These are phyloP conservation scores for Harlomillsia oculata DNA, from an alignment of 1,140 invertebrate genomes.

Conservation along the genomic window DNA sequence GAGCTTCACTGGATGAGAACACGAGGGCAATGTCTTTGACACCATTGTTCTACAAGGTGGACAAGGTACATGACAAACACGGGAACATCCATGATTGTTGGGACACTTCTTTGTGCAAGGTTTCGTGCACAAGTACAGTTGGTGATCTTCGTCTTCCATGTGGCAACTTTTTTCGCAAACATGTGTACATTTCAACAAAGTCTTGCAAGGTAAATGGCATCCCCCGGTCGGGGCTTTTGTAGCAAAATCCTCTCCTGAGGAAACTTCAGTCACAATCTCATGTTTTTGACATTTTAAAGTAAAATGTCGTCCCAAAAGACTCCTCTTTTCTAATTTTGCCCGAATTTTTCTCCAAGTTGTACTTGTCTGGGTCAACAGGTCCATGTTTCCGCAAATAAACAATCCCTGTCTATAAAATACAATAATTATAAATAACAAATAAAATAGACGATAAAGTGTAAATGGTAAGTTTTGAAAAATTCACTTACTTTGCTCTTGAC, in stretches of 20 bases:
- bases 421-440: neutral
- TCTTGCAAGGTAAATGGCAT: constrained; percentile 13
- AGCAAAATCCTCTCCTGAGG: constrained; percentile 11
- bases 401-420: constrained; percentile 45
- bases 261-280: constrained; percentile 3
- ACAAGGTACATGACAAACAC: neutral
- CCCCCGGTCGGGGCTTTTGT: constrained; percentile 21
- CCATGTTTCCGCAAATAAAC: constrained; percentile 57
- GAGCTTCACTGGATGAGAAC: constrained; percentile 2
- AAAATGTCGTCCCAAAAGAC: constrained; percentile 36
- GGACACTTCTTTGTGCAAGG: constrained; percentile 21
- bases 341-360: constrained; percentile 30
- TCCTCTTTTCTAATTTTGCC: constrained; percentile 12
- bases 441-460: neutral
- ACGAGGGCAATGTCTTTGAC: neutral
- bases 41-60: neutral
- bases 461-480: neutral
- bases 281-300: constrained; percentile 35
- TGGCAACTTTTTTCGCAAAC: constrained; percentile 35
- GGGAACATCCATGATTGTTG: constrained; percentile 7
- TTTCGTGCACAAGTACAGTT: constrained; percentile 19
- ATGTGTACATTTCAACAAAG: constrained; percentile 29
- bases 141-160: constrained; percentile 28
- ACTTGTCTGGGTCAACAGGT: constrained; percentile 39
- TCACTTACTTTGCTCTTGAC: constrained; percentile 64